phyloP scores from a whole-genome alignment of 2,888 invertebrate genomes.

The Strigamia maritima region DNA sequence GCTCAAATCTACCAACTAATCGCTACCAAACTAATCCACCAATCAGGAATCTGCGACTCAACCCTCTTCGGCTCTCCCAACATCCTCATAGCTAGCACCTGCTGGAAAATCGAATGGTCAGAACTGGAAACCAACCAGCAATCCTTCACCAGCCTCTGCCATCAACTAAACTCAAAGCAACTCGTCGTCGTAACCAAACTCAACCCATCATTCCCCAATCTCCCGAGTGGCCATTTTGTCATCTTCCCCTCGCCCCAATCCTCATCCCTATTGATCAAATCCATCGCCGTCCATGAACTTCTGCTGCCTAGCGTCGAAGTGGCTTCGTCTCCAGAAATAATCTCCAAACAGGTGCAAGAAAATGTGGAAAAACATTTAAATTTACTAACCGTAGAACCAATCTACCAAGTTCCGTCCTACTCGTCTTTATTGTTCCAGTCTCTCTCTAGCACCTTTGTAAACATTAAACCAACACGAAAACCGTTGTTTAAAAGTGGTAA shows the following conservation, averaged over 20 bases:
- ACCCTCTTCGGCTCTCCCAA: not conserved
- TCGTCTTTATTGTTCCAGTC: not conserved
- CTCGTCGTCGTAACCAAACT: not conserved
- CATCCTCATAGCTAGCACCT: not conserved
- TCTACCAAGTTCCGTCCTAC: not conserved
- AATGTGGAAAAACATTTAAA: not conserved
- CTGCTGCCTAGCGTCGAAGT: not conserved
- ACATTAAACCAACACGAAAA: not conserved
- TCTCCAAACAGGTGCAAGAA: not conserved
- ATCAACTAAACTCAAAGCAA: not conserved
- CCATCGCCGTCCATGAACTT: conserved; percentile 15
- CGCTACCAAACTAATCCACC: not conserved
- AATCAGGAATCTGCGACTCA: conserved; percentile 24
- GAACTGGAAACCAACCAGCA: conserved; percentile 29
- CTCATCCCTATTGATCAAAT: conserved; percentile 16
- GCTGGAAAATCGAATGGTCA: conserved; percentile 35
- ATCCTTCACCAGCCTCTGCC: not conserved
- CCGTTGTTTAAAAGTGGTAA: not conserved
- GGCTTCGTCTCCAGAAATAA: not conserved
- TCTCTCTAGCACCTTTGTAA: not conserved
- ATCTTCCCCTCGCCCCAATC: not conserved
- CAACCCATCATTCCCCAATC: not conserved
- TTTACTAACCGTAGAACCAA: not conserved
- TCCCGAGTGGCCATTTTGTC: conserved; percentile 19
- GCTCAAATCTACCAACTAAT: not conserved